These are phyloP conservation scores for Apodemia duryi DNA, from an alignment of 2,888 invertebrate species.

Conservation along the genomic window DNA sequence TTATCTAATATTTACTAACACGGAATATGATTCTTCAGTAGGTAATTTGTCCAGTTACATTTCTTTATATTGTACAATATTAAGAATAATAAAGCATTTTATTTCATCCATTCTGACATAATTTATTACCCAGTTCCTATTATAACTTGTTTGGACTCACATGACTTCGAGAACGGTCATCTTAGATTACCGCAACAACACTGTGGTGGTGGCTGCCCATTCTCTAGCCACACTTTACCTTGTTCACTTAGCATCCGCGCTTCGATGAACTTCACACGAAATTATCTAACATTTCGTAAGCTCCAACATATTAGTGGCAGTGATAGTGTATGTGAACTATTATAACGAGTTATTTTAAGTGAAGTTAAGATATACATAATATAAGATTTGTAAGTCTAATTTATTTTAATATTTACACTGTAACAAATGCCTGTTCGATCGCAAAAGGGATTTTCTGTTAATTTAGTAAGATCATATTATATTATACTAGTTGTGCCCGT, in stretches of 20 bases:
- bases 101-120: neutral
- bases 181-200: conserved; percentile 15
- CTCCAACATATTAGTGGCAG: neutral
- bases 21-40: too few relatives aligned
- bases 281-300: conserved; percentile 13
- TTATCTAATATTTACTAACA: too few relatives aligned
- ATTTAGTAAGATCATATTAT: too few relatives aligned
- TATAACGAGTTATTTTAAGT: neutral
- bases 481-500: too few relatives aligned
- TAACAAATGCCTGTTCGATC: too few relatives aligned
- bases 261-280: conserved; percentile 17
- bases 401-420: neutral
- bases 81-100: neutral
- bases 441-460: too few relatives aligned
- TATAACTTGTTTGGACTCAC: conserved; percentile 1
- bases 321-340: conserved; percentile 6
- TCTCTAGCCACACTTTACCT: conserved; percentile 17
- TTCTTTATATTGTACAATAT: neutral
- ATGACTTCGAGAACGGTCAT: conserved; percentile 17
- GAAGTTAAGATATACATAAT: neutral
- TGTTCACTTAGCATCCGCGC: conserved; percentile 20
- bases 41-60: too few relatives aligned
- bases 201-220: conserved; percentile 23
- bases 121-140: conserved; percentile 2
- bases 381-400: neutral